These are phyloP conservation scores for Holothuria leucospilota DNA, from an alignment of 53 echinoderm and acorn worm species.

Conservation along the genomic window DNA sequence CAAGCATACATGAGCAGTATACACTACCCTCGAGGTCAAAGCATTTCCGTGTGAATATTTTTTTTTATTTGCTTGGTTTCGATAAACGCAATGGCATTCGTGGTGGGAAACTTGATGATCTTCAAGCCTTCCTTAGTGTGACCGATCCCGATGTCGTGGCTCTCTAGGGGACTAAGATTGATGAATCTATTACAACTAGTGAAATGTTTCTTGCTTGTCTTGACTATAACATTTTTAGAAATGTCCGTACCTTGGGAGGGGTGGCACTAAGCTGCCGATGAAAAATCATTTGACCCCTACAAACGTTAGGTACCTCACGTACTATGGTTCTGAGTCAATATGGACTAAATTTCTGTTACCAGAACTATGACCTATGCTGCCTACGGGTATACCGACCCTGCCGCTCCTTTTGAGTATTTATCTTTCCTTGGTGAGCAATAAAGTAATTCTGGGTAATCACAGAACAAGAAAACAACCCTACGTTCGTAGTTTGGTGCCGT, in stretches of 20 bases:
- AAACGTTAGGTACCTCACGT: neutral
- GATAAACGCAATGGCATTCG: conserved; percentile 5
- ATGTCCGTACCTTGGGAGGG: neutral
- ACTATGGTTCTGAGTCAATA: conserved; percentile 11
- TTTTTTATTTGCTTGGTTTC: neutral
- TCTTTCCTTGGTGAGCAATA: neutral
- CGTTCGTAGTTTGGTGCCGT: neutral
- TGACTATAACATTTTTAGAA: conserved; percentile 27
- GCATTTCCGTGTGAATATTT: neutral
- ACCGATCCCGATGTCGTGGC: neutral
- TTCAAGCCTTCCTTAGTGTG: conserved; percentile 15
- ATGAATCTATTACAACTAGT: conserved; percentile 2
- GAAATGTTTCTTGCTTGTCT: neutral
- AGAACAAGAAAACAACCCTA: neutral
- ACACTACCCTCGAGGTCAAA: neutral
- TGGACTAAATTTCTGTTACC: neutral
- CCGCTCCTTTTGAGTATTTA: neutral
- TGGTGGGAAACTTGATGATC: neutral
- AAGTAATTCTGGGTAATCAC: neutral
- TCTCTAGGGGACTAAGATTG: conserved; percentile 6
- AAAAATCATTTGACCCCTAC: neutral
- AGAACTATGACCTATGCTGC: neutral
- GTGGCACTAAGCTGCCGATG: neutral
- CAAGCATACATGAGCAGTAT: too few species aligned
- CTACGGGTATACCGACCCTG: neutral